Conservation (phyloP, 2,797 vertebrate genomes). For the Mergus octosetaceus region DNA sequence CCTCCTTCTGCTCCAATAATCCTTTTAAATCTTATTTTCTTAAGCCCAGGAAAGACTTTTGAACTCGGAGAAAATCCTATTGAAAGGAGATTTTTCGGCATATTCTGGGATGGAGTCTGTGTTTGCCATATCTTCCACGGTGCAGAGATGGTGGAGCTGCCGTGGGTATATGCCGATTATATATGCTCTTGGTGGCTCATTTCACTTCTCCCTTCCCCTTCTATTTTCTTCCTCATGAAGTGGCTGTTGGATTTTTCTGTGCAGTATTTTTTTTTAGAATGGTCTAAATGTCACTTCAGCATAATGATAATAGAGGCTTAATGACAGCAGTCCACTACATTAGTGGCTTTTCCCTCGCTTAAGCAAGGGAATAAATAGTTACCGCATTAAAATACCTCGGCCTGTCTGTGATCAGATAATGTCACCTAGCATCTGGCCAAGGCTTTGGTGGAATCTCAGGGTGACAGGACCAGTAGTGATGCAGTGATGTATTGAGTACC, state of each 20-base stretch:
- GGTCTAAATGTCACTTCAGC: neutral
- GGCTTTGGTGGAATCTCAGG: neutral
- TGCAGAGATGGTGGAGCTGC: neutral
- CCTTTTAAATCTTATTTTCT: slow-evolving; percentile 14
- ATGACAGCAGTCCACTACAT: neutral
- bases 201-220: neutral
- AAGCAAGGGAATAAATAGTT: neutral
- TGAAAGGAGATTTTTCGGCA: slow-evolving; percentile 12
- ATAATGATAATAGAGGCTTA: neutral
- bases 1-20: slow-evolving; percentile 6
- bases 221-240: slow-evolving; percentile 15
- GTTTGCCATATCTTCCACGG: neutral
- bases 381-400: slow-evolving; percentile 9
- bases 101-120: slow-evolving; percentile 1
- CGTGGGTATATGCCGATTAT: neutral
- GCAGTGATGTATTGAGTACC: neutral
- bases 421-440: slow-evolving; percentile 18
- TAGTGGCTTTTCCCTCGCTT: neutral
- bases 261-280: neutral
- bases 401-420: neutral
- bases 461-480: neutral
- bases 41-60: neutral
- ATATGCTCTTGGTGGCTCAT: neutral
- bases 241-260: slow-evolving; percentile 10
- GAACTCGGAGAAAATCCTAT: neutral